A percentile compares a stretch with the other conserved stretches of the same genome.
These are phyloP conservation scores for Mesocricetus auratus DNA, from an alignment of 2,113 vertebrate genomes.

Conservation along the genomic window DNA sequence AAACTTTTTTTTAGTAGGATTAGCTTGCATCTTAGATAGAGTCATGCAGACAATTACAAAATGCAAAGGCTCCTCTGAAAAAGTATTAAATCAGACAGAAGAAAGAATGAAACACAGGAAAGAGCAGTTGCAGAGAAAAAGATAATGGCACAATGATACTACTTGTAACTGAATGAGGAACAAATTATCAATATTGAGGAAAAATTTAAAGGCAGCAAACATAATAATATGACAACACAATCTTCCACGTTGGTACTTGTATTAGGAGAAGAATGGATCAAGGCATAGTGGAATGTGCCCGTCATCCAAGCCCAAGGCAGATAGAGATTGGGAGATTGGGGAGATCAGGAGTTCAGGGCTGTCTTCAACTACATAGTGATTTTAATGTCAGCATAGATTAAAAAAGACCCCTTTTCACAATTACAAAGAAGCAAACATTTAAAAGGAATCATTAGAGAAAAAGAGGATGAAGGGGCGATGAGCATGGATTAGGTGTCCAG, in stretches of 20 bases:
- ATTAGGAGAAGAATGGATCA: background rate
- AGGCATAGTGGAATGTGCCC: background rate
- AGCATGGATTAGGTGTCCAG: background rate
- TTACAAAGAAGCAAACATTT: background rate
- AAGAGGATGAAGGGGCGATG: background rate
- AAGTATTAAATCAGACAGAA: background rate
- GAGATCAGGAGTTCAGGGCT: background rate
- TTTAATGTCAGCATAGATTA: background rate
- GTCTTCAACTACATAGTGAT: background rate
- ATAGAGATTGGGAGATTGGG: background rate
- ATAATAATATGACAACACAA: slow-evolving; percentile 10
- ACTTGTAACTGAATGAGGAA: background rate
- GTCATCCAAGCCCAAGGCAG: too few relatives aligned
- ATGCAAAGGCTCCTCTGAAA: background rate
- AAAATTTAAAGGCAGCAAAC: background rate
- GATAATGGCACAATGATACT: background rate
- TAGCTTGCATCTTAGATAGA: background rate
- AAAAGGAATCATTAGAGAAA: background rate
- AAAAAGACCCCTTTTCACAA: background rate
- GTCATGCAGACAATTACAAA: background rate
- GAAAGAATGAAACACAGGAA: background rate
- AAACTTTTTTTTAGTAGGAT: background rate
- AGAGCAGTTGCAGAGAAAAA: slow-evolving; percentile 18
- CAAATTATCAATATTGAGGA: background rate
- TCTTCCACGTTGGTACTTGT: background rate